Conservation (phyloP, 2,797 vertebrate species). For the Myripristis jacobus region DNA sequence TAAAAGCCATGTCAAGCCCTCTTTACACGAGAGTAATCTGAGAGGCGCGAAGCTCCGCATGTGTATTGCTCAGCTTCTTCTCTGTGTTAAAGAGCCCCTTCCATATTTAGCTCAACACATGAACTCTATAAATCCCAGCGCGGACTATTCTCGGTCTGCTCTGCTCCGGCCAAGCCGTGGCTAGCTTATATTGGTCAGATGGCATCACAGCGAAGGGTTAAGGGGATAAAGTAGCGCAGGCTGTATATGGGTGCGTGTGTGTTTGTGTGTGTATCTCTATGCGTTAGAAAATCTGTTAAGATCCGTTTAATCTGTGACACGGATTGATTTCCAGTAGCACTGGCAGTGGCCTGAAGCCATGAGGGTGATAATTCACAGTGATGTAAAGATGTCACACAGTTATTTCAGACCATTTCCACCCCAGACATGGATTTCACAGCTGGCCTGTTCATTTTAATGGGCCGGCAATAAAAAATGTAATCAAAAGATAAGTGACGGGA, state of each 20-base stretch:
- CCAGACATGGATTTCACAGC: slow-evolving; percentile 55
- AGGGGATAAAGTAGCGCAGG: slow-evolving; percentile 32
- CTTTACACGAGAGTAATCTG: slow-evolving; percentile 56
- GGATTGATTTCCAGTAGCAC: slow-evolving; percentile 44
- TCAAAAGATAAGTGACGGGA: slow-evolving; percentile 34
- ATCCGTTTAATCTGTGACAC: slow-evolving; percentile 54
- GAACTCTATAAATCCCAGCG: slow-evolving; percentile 54
- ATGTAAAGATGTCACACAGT: slow-evolving; percentile 59
- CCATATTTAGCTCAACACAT: slow-evolving; percentile 76
- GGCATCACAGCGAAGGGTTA: slow-evolving; percentile 49
- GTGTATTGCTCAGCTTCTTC: slow-evolving; percentile 43
- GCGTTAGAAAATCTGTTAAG: slow-evolving; percentile 54
- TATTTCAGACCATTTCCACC: slow-evolving; percentile 64
- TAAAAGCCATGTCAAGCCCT: slow-evolving; percentile 23
- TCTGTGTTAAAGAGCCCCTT: slow-evolving; percentile 48
- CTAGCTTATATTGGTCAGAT: slow-evolving; percentile 30
- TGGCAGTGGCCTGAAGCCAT: slow-evolving; percentile 15
- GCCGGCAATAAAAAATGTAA: slow-evolving; percentile 37
- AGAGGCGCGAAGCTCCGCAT: slow-evolving; percentile 51
- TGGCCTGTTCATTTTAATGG: slow-evolving; percentile 56
- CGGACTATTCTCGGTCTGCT: slow-evolving; percentile 68
- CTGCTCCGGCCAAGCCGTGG: slow-evolving; percentile 38
- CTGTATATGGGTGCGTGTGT: neutral
- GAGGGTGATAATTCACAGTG: slow-evolving; percentile 64
- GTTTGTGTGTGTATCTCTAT: slow-evolving; percentile 3